Conservation (phyloP, 2,113 vertebrate genomes). For the Abramis brama region DNA sequence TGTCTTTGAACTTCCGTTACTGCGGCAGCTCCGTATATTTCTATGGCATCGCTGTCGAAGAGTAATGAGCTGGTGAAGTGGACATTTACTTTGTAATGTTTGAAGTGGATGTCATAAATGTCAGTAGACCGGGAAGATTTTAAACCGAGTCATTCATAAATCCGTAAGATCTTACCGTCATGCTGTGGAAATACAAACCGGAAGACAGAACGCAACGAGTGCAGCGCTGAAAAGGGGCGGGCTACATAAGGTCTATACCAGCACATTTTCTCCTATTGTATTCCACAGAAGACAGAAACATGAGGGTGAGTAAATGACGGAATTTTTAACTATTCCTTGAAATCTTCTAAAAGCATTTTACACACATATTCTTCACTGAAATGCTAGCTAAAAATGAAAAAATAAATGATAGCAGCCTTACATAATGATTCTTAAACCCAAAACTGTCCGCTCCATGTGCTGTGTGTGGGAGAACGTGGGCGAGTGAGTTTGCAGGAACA, state of each 20-base stretch:
- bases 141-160: no score
- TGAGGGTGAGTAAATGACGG: background rate
- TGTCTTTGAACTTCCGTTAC: no score
- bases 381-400: background rate
- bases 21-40: no score
- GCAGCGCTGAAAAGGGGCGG: no score
- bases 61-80: no score
- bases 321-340: background rate
- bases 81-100: no score
- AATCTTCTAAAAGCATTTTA: background rate
- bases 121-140: no score
- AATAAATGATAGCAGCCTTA: slow-evolving; percentile 41
- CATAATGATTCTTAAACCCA: slow-evolving; percentile 42
- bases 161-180: no score
- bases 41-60: no score
- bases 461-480: slow-evolving; percentile 50
- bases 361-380: background rate
- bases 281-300: background rate
- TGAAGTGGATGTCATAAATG: no score
- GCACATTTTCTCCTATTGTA: background rate
- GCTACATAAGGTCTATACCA: background rate
- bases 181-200: no score
- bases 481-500: slow-evolving; percentile 26
- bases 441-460: slow-evolving; percentile 13
- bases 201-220: no score